A percentile compares a stretch with the other conserved stretches of the same genome.
These are phyloP conservation scores for Cisticola juncidis DNA, from an alignment of 2,113 vertebrate species.

Conservation along the genomic window DNA sequence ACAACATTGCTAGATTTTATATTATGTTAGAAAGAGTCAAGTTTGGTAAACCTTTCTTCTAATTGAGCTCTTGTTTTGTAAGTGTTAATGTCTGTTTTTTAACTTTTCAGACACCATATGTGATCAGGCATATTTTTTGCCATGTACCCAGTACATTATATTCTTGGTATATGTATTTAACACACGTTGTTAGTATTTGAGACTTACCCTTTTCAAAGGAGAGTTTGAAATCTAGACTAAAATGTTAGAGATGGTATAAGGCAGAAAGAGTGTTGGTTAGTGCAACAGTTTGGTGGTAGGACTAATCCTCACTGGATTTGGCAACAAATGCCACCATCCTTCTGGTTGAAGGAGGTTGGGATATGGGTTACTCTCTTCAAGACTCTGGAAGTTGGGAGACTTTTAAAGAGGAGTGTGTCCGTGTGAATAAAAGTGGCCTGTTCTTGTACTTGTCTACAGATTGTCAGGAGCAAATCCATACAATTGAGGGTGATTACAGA, in stretches of 20 bases:
- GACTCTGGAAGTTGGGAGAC: neutral
- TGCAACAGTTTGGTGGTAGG: neutral
- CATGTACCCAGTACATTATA: neutral
- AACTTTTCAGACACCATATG: slow-evolving; percentile 27
- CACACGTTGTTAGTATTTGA: neutral
- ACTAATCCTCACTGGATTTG: neutral
- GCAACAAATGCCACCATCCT: neutral
- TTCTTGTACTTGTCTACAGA: neutral
- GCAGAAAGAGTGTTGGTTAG: neutral
- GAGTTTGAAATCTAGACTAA: neutral
- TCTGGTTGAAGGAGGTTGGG: neutral
- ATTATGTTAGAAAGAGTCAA: neutral
- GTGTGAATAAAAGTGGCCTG: neutral
- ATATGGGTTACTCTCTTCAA: neutral
- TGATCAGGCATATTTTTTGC: neutral
- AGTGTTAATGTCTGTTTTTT: neutral
- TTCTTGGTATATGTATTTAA: neutral
- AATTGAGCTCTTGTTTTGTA: neutral
- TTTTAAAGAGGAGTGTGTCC: neutral
- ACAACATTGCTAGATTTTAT: neutral
- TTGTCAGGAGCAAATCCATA: neutral
- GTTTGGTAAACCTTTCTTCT: neutral
- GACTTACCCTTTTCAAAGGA: neutral
- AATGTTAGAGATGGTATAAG: neutral
- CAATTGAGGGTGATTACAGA: neutral